These are phyloP conservation scores for Hypsopygia costalis DNA, from an alignment of 2,888 invertebrate genomes.

Conservation along the genomic window DNA sequence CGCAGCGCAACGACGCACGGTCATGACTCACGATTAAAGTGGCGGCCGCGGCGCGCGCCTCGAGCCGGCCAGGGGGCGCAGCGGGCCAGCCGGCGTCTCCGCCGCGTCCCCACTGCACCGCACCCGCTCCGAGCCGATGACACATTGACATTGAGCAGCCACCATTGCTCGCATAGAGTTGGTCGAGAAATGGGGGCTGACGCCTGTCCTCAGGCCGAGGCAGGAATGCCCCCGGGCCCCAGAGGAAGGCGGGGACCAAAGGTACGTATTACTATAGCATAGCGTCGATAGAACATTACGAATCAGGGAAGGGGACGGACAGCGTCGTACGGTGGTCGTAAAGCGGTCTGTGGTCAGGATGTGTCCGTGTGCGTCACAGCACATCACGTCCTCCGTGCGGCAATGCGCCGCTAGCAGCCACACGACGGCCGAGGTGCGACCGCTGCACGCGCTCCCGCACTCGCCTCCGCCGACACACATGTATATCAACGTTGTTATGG, in stretches of 20 bases:
- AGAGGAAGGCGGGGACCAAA: slow-evolving; percentile 86
- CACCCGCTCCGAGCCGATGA: slow-evolving; percentile 69
- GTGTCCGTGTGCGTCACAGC: slow-evolving; percentile 42
- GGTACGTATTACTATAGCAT: slow-evolving; percentile 69
- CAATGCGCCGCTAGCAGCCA: slow-evolving; percentile 27
- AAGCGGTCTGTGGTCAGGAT: slow-evolving; percentile 48
- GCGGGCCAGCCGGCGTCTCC: slow-evolving; percentile 63
- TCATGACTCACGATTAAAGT: slow-evolving; percentile 51
- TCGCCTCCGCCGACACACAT: slow-evolving; percentile 23
- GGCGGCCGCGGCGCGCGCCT: slow-evolving; percentile 53
- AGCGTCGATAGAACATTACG: slow-evolving; percentile 12
- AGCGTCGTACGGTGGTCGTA: slow-evolving; percentile 34
- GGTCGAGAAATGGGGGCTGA: slow-evolving; percentile 98
- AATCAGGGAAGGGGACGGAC: slow-evolving; percentile 25
- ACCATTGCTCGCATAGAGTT: slow-evolving; percentile 99
- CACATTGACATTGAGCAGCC: slow-evolving; percentile 83
- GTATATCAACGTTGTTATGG: slow-evolving; percentile 45
- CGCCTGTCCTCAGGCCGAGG: slow-evolving; percentile 98
- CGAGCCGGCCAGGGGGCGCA: slow-evolving; percentile 68
- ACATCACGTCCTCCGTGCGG: slow-evolving; percentile 21
- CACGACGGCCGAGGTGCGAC: slow-evolving; percentile 33
- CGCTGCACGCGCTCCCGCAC: slow-evolving; percentile 23
- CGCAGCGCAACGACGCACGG: slow-evolving; percentile 30
- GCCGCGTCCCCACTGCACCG: slow-evolving; percentile 58
- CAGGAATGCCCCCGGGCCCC: slow-evolving; percentile 93